Conservation (phyloP, 2,113 vertebrate species). For the Phrynosoma platyrhinos region DNA sequence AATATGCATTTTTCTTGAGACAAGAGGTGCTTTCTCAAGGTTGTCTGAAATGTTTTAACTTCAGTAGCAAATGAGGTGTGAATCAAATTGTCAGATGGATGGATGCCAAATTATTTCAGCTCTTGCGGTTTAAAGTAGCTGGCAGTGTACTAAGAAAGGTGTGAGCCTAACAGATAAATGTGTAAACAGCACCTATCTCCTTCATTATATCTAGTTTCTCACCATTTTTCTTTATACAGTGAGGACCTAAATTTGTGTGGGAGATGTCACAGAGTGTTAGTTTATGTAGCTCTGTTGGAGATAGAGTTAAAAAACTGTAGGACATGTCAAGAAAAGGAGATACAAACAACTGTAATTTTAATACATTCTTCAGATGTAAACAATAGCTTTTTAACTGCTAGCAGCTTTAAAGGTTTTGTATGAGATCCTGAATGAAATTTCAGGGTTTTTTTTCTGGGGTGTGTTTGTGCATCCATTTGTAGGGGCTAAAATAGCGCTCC, state of each 20-base stretch:
- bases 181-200: slow-evolving; percentile 64
- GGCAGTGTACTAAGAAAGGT: slow-evolving; percentile 62
- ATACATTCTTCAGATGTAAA: slow-evolving; percentile 60
- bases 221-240: slow-evolving; percentile 56
- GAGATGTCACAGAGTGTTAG: slow-evolving; percentile 51
- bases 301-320: slow-evolving; percentile 46
- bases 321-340: slow-evolving; percentile 51
- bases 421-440: background rate
- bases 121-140: slow-evolving; percentile 64
- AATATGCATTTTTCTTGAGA: slow-evolving; percentile 55
- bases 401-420: slow-evolving; percentile 50
- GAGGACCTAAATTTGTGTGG: slow-evolving; percentile 59
- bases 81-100: slow-evolving; percentile 76
- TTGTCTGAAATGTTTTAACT: slow-evolving; percentile 74
- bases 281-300: slow-evolving; percentile 50
- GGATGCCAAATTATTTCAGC: slow-evolving; percentile 67
- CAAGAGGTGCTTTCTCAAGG: slow-evolving; percentile 65
- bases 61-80: slow-evolving; percentile 74
- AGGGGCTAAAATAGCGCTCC: no score
- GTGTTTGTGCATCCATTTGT: background rate
- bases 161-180: slow-evolving; percentile 68
- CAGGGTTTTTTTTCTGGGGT: background rate
- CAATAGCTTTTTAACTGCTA: background rate
- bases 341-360: slow-evolving; percentile 64
- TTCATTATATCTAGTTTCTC: slow-evolving; percentile 65